These are phyloP conservation scores for Scomber scombrus DNA, from an alignment of 2,113 vertebrate species.

Conservation along the genomic window DNA sequence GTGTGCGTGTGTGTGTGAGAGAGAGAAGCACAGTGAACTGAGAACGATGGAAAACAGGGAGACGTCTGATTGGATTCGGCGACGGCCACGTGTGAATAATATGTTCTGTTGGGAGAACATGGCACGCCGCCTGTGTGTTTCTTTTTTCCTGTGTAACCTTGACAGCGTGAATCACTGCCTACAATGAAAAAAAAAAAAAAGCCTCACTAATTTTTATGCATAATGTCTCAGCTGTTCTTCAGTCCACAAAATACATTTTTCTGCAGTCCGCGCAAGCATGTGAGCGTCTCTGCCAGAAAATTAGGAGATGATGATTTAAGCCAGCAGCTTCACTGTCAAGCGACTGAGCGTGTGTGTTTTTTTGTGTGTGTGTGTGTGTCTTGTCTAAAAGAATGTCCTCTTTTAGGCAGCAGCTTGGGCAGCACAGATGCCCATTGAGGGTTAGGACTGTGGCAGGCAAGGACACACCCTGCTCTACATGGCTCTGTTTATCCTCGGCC, in stretches of 20 bases:
- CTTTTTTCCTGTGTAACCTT: conserved; percentile 7
- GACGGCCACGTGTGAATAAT: conserved; percentile 52
- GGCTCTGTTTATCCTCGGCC: conserved; percentile 50
- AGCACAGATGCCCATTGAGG: conserved; percentile 80
- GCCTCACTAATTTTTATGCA: neutral
- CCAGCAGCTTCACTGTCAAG: conserved; percentile 41
- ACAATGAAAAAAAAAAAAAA: neutral
- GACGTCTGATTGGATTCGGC: conserved; percentile 12
- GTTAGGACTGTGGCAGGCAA: conserved; percentile 61
- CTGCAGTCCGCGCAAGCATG: conserved; percentile 4
- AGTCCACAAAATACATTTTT: neutral
- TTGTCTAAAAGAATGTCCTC: conserved; percentile 66
- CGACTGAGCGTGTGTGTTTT: conserved; percentile 18
- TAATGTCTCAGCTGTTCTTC: neutral
- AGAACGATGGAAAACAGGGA: neutral
- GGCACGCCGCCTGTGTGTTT: neutral
- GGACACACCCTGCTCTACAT: conserved; percentile 74
- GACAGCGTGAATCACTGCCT: conserved; percentile 8
- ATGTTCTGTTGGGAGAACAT: conserved; percentile 25
- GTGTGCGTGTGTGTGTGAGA: conserved; percentile 5
- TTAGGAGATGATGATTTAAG: conserved; percentile 31
- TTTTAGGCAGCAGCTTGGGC: conserved; percentile 64
- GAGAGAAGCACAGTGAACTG: neutral
- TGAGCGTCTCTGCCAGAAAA: neutral
- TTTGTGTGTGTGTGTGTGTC: conserved; percentile 13